Evolutionary conservation across 2,797 vertebrate genomes (phyloP), one percentile per base, ranked within the genome.

Genomic region (Oophaga sylvatica): DNA sequence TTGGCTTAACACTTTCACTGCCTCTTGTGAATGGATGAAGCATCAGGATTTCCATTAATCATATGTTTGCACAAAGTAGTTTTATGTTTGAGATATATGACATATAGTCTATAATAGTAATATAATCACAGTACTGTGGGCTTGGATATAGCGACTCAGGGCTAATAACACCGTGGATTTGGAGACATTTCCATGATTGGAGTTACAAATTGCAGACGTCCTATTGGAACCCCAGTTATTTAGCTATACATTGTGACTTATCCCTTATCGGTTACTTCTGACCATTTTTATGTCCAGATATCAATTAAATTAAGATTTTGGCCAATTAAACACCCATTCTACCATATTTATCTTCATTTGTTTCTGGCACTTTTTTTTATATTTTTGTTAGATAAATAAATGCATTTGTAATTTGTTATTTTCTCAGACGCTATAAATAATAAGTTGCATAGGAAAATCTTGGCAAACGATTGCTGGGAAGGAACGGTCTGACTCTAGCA

Each of bases 1-100:
- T 22, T 77, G 26, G 41, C 15, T 67, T 87, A 81, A 87, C 57
- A 6, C 68, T 53, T 73, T 75, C 78, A 48, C 9, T 45, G 57
- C 53, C 48, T 73, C 17, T 41, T 73, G 70, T 41, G 19, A 22
- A 22, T 3, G 22, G 75, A 48, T 22, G 41, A 56, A 77, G 48
- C 45, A 45, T 77, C 73, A 56, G 73, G 19, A 26, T 77, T 77
- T 26, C 45, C 48, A 77, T 77, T 48, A 48, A 53, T 15, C 20
- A 53, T 31, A 71, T 71, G 12, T 71, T 73, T 41, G 70, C 70
- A 41, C 15, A 19, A 1, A 20, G 67, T 12, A 16, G 67, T 29
- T 68, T 31, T 31, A 6, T 20, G 15, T 22, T 9, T 65, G 2
- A 26, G n/a, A n/a, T 16, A 19, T 63, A 9, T 11, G 8, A 53